A percentile compares a stretch with the other conserved stretches of the same genome.
Evolutionary conservation across 2,113 vertebrate species (phyloP).

Genomic region (Glaucidium brasilianum): DNA sequence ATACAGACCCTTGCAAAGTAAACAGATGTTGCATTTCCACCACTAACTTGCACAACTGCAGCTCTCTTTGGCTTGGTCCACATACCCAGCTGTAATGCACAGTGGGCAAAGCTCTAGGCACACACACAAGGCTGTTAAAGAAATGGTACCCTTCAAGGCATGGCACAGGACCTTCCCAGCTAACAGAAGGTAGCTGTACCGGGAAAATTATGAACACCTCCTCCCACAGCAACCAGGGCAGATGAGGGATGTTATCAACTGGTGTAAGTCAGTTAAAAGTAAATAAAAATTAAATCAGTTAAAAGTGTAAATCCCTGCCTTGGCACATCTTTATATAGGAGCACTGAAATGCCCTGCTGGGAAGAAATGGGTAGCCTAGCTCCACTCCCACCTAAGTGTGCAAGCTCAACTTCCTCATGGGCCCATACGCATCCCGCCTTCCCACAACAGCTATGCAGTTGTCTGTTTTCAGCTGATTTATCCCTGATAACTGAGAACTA

Average conservation of each 20-base stretch:
- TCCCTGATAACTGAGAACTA: background rate
- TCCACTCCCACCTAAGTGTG: background rate
- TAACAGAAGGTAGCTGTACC: background rate
- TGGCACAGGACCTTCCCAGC: background rate
- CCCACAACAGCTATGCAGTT: background rate
- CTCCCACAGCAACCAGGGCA: background rate
- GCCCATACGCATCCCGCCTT: background rate
- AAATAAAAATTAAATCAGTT: no score
- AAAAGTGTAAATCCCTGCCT: background rate
- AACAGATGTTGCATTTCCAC: background rate
- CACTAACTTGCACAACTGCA: background rate
- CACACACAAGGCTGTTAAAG: background rate
- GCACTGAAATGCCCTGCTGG: background rate
- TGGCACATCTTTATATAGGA: background rate
- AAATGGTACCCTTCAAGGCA: background rate
- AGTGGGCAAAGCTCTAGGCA: background rate
- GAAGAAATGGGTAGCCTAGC: background rate
- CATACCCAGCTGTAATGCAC: accelerated
- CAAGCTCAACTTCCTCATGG: background rate
- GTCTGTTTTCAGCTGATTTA: background rate
- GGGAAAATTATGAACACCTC: background rate
- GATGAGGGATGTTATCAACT: accelerated
- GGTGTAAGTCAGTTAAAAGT: no score
- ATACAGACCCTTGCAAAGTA: background rate
- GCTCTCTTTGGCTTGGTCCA: background rate